A percentile compares a stretch with the other conserved stretches of the same genome.
Evolutionary conservation across 1,140 invertebrate genomes (phyloP).

Genomic region (Papilio polyxenes): DNA sequence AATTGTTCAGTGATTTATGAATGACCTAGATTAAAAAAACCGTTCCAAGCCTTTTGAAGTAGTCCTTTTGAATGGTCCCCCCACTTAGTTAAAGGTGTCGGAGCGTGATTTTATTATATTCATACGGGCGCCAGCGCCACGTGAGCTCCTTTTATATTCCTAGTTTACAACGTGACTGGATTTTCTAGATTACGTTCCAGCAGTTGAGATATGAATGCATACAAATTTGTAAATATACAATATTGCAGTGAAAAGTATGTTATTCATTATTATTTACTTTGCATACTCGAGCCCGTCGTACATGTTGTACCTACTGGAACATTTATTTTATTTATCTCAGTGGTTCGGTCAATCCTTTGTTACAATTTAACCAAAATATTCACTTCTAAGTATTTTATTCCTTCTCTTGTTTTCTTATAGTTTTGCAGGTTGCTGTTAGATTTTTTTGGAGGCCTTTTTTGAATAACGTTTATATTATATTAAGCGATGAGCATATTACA

Average conservation of each 20-base stretch:
- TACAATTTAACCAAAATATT: background rate
- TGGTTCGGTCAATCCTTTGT: background rate
- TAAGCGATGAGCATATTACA: too few species aligned
- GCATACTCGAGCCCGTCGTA: background rate
- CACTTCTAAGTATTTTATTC: background rate
- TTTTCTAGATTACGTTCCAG: background rate
- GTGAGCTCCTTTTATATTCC: background rate
- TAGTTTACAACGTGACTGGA: slow-evolving; percentile 9
- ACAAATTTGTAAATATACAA: background rate
- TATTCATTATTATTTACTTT: background rate
- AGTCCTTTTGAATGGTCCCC: background rate
- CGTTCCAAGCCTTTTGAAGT: background rate
- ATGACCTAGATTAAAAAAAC: slow-evolving; percentile 21
- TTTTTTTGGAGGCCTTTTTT: too few species aligned
- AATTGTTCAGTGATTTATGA: background rate
- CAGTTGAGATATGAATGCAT: background rate
- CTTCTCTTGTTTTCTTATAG: background rate
- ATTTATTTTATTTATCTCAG: background rate
- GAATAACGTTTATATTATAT: too few species aligned
- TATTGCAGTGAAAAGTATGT: background rate
- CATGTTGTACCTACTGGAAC: background rate
- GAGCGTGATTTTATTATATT: slow-evolving; percentile 16
- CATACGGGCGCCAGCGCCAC: background rate
- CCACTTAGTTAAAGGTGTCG: background rate
- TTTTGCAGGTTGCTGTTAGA: too few species aligned